Evolutionary conservation across 2,113 vertebrate species (phyloP), one percentile per base, ranked within the genome.

Genomic region (Bagarius yarrelli): DNA sequence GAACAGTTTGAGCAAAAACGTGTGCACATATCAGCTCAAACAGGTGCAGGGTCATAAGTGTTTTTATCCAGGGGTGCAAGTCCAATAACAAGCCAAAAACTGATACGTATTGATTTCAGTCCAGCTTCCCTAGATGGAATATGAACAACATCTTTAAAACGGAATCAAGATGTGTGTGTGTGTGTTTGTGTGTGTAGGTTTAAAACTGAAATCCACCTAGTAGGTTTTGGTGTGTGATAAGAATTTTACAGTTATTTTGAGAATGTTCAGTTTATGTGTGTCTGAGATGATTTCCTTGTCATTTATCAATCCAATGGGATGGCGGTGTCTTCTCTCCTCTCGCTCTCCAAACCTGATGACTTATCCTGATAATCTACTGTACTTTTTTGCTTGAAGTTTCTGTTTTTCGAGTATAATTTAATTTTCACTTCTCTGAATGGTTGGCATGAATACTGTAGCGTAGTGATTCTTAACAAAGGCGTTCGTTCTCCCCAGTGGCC

Each of bases 321-420:
- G 47, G 40, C 6, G 6, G 13, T 50, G 47, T 15, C 69, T 52
- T 27, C 27, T 71, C 69, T 71, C 14, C 6, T 47, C n/a, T 71
- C 44, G 27, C 44, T 3, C 25, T 30, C 47, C 4, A 15, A 52
- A 16, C 40, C 47, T 72, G n/a, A 15, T 73, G 70, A 73, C 23
- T 73, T 73, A 23, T 72, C 70, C 70, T 32, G 27, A 34, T 73
- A 73, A 27, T 52, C 47, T 30, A 15, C 67, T n/a, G n/a, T n/a
- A n/a, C n/a, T n/a, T n/a, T 50, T 70, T 23, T 44, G 64, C 64
- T 67, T 15, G 21, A 4, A n/a, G 67, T 3, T 25, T 50, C 14
- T 47, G 40, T 15, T 25, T n/a, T 50, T n/a, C n/a, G 36, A 40
- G 36, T 52, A 71, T 52, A 23, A 52, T 36, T 70, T 23, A 71